Evolutionary conservation across 2,113 vertebrate species (phyloP), one percentile per base, ranked within the genome.

Genomic region (Coregonus clupeaformis): DNA sequence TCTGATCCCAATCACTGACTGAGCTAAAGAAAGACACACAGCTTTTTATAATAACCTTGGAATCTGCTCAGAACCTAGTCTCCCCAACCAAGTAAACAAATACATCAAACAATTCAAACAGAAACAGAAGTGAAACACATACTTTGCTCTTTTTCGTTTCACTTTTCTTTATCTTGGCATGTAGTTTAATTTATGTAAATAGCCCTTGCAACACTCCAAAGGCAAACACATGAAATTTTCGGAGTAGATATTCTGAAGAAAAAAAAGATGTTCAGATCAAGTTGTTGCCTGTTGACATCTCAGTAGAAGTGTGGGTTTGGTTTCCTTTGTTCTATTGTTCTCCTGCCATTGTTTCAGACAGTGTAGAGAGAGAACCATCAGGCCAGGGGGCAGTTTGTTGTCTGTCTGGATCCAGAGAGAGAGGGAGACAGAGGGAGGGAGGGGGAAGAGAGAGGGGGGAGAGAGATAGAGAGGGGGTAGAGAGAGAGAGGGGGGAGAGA

Each of bases 291-390:
- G 49, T 66, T 49, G 16, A 22, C 29, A 36, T 13, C 47, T 27
- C n/a, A 30, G 24, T 24, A 71, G 24, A 3, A 57, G 47, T 59
- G 25, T 70, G 22, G 7, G n/a, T 29, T 66, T 14, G 63, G 25
- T 66, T 66, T 66, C 25, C 29, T 70, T 20, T 71, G 69, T 71
- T 71, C 12, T 25, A 68, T 36, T 57, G n/a, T 71, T 76, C 70
- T 20, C 16, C 70, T 68, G 72, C 16, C 16, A 78, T 27, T 69
- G 69, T 72, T 24, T 49, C 59, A 72, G 22, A 68, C 72, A 60
- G 65, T 55, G 24, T 72, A 64, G 27, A 30, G 25, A 30, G 49
- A 57, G 24, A 55, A 30, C 18, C 52, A 55, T 27, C 49, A 55
- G 27, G 49, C 69, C 18, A 57, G 49, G 27, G 49, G 49, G 25